Conservation (phyloP, 2,113 vertebrate species). For the Gambusia affinis region DNA sequence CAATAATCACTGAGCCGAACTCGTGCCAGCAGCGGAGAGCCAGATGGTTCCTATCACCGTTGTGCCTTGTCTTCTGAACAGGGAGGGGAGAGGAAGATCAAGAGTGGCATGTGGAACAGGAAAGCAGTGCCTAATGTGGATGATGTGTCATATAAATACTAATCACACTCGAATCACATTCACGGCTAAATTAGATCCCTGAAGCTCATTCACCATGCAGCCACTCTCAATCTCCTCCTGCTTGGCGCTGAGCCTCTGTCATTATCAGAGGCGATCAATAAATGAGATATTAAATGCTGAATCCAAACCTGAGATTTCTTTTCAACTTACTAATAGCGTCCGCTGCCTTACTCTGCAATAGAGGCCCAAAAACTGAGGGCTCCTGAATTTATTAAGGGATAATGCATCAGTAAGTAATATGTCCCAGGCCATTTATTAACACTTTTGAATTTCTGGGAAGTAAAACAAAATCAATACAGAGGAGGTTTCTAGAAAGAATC, state of each 20-base stretch:
- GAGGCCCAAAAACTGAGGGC: not conserved
- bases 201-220: conserved; percentile 57
- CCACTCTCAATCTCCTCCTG: conserved; percentile 51
- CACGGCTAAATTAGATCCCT: conserved; percentile 70
- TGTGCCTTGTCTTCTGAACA: conserved; percentile 65
- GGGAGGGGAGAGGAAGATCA: conserved; percentile 64
- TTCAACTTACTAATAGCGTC: conserved; percentile 1
- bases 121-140: conserved; percentile 66
- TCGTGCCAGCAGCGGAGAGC: conserved; percentile 65
- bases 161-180: conserved; percentile 69
- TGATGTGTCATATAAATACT: conserved; percentile 77
- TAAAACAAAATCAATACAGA: not conserved
- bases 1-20: conserved; percentile 62
- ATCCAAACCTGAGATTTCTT: conserved; percentile 21
- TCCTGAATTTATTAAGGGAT: conserved; percentile 2
- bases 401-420: conserved; percentile 14
- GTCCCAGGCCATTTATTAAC: not conserved
- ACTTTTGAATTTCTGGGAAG: conserved; percentile 16
- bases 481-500: not conserved
- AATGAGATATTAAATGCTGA: conserved; percentile 39
- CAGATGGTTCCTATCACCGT: conserved; percentile 76
- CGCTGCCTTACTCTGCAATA: not conserved
- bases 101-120: conserved; percentile 67
- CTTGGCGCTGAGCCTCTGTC: conserved; percentile 37
- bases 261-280: conserved; percentile 52